Evolutionary conservation across 1,140 invertebrate genomes (phyloP).

Genomic region (Rhizoglyphus robini): DNA sequence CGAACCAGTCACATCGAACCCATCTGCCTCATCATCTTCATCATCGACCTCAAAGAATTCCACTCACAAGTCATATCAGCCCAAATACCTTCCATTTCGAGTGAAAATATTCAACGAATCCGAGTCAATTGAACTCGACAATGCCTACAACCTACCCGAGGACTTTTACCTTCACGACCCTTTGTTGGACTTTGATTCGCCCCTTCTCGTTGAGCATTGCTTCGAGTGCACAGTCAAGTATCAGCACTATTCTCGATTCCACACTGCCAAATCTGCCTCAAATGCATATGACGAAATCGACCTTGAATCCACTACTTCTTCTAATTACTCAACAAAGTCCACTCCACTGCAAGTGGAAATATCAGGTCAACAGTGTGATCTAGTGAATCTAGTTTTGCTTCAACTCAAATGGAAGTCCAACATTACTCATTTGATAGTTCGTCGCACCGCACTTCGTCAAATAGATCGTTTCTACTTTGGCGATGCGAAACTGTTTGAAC

Average conservation of each 20-base stretch:
- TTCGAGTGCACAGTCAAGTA: conserved; percentile 9
- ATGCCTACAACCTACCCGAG: not conserved
- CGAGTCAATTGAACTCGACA: not conserved
- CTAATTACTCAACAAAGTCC: too few relatives aligned
- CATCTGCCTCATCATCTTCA: not conserved
- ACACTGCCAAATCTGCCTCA: too few relatives aligned
- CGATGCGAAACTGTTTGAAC: not conserved
- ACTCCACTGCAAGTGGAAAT: conserved; percentile 17
- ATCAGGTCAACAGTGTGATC: not conserved
- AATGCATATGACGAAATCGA: too few relatives aligned
- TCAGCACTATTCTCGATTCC: too few relatives aligned
- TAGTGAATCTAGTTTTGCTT: not conserved
- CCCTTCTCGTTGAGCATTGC: not conserved
- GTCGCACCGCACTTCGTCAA: not conserved
- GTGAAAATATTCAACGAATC: not conserved
- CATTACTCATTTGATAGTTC: conserved; percentile 17
- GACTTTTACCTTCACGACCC: not conserved
- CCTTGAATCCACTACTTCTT: too few relatives aligned
- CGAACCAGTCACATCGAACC: not conserved
- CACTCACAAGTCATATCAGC: not conserved
- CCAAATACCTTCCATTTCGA: not conserved
- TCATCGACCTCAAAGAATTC: not conserved
- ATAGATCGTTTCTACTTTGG: conserved; percentile 14
- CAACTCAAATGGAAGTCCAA: conserved; percentile 1
- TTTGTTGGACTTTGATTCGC: conserved; percentile 20